Evolutionary conservation across 2,888 invertebrate genomes (phyloP), one percentile per base, ranked within the genome.

Genomic region (Morpho deidamia): DNA sequence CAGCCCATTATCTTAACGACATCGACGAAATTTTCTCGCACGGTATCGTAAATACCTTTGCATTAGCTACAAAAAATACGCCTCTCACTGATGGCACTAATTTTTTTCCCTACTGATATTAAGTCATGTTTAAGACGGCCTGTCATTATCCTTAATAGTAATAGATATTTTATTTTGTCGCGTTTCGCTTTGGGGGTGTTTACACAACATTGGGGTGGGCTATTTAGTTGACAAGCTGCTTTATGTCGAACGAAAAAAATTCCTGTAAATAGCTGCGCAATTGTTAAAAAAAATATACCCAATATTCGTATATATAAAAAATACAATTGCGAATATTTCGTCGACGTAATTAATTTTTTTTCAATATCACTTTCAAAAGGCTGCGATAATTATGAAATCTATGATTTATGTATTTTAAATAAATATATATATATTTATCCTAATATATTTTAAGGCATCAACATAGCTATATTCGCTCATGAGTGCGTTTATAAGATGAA

Each of bases 121-220:
- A 90, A 90, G 90, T 89, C 89, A 87, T 89, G 88, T 88, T 87
- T 89, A 88, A 89, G 90, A 85, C 85, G 83, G 76, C 74, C 82
- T 75, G 76, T 86, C 90, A 78, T 90, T 90, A 90, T 80, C 76
- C 79, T 86, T 90, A 90, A 90, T 90, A 90, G 90, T 88, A 88
- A 90, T 90, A 90, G 89, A 90, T 90, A 87, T 89, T 86, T 90
- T 90, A 89, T 86, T 85, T 87, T 81, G 87, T 81, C 86, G 83
- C 86, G 74, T 71, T 81, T 72, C 78, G 81, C 76, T 81, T 76
- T 76, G 70, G 81, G 77, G 81, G 71, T 86, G 83, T 84, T 85
- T 83, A 78, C 81, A 80, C 78, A 79, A 81, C 76, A 75, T 77
- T 74, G 64, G 65, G 61, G 70, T 72, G 78, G 44, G 54, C n/a